Conservation (phyloP, 2,888 invertebrate species). For the Heteromyza rotundicornis region DNA sequence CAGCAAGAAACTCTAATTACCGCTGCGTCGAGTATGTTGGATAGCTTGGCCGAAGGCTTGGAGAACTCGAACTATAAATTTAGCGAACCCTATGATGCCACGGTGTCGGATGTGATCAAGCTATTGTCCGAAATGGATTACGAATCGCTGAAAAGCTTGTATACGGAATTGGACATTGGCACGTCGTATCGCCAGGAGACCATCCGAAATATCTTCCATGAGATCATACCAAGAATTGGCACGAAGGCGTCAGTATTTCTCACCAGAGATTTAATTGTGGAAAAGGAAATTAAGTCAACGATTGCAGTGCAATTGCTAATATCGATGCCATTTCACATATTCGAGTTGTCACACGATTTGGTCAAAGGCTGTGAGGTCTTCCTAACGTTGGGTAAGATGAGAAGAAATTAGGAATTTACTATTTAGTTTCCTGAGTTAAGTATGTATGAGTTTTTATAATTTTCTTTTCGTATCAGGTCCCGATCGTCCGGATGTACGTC, state of each 20-base stretch:
- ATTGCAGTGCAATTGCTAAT: slow-evolving; percentile 71
- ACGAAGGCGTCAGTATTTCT: slow-evolving; percentile 71
- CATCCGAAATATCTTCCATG: slow-evolving; percentile 74
- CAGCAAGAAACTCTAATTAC: slow-evolving; percentile 55
- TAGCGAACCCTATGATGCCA: slow-evolving; percentile 60
- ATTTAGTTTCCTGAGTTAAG: background rate
- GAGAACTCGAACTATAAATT: slow-evolving; percentile 60
- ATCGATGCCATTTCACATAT: slow-evolving; percentile 74
- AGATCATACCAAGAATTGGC: slow-evolving; percentile 74
- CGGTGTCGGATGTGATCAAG: slow-evolving; percentile 59
- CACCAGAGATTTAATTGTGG: slow-evolving; percentile 70
- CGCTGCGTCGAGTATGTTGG: slow-evolving; percentile 50
- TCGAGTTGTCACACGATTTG: slow-evolving; percentile 65
- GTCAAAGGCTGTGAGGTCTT: slow-evolving; percentile 68
- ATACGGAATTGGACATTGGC: slow-evolving; percentile 69
- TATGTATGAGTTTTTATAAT: no score
- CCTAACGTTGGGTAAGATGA: slow-evolving; percentile 57
- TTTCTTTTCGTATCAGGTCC: no score
- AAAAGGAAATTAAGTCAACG: slow-evolving; percentile 69
- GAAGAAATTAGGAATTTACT: background rate
- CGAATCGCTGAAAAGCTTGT: slow-evolving; percentile 62
- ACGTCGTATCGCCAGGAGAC: slow-evolving; percentile 79
- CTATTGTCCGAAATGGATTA: slow-evolving; percentile 60
- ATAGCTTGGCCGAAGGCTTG: slow-evolving; percentile 59
- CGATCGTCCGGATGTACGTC: slow-evolving; percentile 66